These are phyloP conservation scores for Germaria angustata DNA, from an alignment of 2,888 invertebrate species.

Conservation along the genomic window DNA sequence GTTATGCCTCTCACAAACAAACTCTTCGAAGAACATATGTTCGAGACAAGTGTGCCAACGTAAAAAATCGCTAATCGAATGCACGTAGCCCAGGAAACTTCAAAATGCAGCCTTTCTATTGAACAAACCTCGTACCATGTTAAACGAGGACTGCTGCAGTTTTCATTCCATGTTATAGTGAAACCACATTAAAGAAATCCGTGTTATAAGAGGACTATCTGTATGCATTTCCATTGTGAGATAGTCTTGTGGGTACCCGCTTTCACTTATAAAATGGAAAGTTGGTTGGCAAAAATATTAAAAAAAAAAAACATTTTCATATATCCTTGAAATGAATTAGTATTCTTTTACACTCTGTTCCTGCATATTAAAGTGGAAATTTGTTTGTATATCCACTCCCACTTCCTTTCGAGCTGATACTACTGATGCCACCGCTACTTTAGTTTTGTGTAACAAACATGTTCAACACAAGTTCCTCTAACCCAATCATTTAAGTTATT, in stretches of 20 bases:
- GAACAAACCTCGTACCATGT: too few species aligned
- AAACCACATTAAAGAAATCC: too few species aligned
- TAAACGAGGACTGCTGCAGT: too few species aligned
- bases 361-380: slow-evolving; percentile 12
- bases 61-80: too few species aligned
- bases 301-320: background rate
- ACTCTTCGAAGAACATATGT: too few species aligned
- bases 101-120: too few species aligned
- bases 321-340: slow-evolving; percentile 65
- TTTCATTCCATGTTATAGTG: too few species aligned
- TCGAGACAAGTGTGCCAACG: too few species aligned
- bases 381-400: background rate
- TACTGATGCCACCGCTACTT: background rate
- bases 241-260: too few species aligned
- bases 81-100: too few species aligned
- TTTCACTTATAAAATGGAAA: slow-evolving; percentile 2
- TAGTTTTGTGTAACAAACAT: background rate
- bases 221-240: background rate
- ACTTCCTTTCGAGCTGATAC: background rate
- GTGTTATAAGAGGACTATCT: too few species aligned
- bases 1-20: too few species aligned
- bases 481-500: slow-evolving; percentile 37
- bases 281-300: slow-evolving; percentile 26
- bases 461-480: slow-evolving; percentile 13
- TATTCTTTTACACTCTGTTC: slow-evolving; percentile 50